Conservation (phyloP, 2,797 vertebrate genomes). For the Catamblyrhynchus diadema region DNA sequence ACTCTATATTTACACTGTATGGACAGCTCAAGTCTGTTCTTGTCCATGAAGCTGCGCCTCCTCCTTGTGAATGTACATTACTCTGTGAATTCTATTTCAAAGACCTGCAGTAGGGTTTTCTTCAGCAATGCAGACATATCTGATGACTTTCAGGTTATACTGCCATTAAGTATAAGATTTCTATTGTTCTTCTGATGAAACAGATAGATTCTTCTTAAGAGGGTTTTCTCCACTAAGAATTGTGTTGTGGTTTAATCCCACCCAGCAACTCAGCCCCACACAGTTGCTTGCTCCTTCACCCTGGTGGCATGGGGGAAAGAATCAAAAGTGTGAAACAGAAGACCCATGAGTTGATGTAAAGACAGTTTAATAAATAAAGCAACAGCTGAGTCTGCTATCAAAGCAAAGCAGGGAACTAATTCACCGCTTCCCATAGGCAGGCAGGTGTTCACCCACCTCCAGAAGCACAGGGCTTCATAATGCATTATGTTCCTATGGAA, state of each 20-base stretch:
- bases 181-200: background rate
- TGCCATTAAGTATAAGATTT: background rate
- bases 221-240: background rate
- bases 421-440: background rate
- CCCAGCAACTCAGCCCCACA: too few species aligned
- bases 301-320: background rate
- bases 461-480: background rate
- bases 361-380: background rate
- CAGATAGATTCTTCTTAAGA: background rate
- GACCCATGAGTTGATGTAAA: background rate
- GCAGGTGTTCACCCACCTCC: background rate
- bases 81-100: fast-evolving
- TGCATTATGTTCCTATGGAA: background rate
- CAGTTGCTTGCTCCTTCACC: fast-evolving
- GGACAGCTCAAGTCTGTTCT: background rate
- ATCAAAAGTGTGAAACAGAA: background rate
- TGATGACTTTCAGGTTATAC: background rate
- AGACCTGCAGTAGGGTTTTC: background rate
- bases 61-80: background rate
- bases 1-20: background rate
- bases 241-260: background rate
- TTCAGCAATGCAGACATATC: background rate
- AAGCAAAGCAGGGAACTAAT: background rate
- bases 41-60: background rate
- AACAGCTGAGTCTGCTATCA: background rate